A percentile compares a stretch with the other conserved stretches of the same genome.
These are phyloP conservation scores for Trichogramma pretiosum DNA, from an alignment of 1,140 invertebrate genomes.

Conservation along the genomic window DNA sequence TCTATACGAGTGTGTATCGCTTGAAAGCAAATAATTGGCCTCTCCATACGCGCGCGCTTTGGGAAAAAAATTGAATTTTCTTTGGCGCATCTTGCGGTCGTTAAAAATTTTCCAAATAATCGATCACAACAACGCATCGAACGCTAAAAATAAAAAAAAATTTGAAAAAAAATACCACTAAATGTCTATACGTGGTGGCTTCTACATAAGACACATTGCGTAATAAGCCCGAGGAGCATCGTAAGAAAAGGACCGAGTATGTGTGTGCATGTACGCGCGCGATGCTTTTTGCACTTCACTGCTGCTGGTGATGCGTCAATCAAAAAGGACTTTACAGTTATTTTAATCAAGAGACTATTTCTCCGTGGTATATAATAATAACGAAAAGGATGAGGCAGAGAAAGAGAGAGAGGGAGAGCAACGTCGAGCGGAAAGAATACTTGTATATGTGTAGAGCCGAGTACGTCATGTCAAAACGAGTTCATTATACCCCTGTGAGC, in stretches of 20 bases:
- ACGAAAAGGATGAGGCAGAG: slow-evolving; percentile 16
- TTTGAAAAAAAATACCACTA: no score
- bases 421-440: background rate
- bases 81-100: no score
- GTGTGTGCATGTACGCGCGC: background rate
- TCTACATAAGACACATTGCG: no score
- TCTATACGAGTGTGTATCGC: no score
- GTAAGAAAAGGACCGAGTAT: background rate
- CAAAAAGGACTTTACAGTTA: slow-evolving; percentile 17
- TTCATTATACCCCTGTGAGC: slow-evolving; percentile 35
- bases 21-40: no score
- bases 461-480: slow-evolving; percentile 34
- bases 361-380: slow-evolving; percentile 9
- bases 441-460: slow-evolving; percentile 3
- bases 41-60: no score
- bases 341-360: slow-evolving; percentile 21
- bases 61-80: no score
- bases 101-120: no score
- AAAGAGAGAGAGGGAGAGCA: no score
- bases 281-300: slow-evolving; percentile 9
- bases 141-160: no score
- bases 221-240: slow-evolving; percentile 15
- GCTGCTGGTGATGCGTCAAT: slow-evolving; percentile 19
- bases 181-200: no score
- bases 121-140: no score